These are phyloP conservation scores for Samia ricini DNA, from an alignment of 1,140 invertebrate species.

Conservation along the genomic window DNA sequence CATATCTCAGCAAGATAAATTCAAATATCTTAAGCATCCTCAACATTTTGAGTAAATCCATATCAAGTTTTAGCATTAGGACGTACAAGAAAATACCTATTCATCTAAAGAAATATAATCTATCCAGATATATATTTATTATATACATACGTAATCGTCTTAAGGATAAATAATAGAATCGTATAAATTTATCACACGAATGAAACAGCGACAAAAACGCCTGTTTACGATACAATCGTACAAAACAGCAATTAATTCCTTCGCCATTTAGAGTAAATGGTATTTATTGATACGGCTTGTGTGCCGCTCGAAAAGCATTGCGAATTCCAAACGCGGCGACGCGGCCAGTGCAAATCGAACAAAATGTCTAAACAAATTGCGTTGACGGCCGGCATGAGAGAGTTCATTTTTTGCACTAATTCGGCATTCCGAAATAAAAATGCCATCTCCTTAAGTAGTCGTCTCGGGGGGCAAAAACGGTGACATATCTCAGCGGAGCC, in stretches of 20 bases:
- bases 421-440: conserved; percentile 77
- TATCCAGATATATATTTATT: too few species aligned
- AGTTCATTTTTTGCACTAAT: conserved; percentile 72
- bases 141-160: not conserved
- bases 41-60: too few species aligned
- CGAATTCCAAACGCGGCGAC: conserved; percentile 49
- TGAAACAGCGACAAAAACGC: not conserved
- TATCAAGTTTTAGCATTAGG: too few species aligned
- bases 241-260: conserved; percentile 1
- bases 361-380: conserved; percentile 75
- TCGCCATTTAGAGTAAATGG: conserved; percentile 11
- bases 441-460: conserved; percentile 60
- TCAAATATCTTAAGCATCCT: too few species aligned
- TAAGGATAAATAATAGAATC: not conserved
- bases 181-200: not conserved
- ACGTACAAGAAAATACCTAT: too few species aligned
- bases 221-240: not conserved
- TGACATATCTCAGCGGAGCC: conserved; percentile 21
- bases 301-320: conserved; percentile 29
- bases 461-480: conserved; percentile 52
- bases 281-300: conserved; percentile 44
- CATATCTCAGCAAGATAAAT: too few species aligned
- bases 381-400: conserved; percentile 47
- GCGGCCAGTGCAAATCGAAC: conserved; percentile 49
- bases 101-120: too few species aligned